phyloP scores from a whole-genome alignment of 2,888 invertebrate species.

The Hyles lineata region DNA sequence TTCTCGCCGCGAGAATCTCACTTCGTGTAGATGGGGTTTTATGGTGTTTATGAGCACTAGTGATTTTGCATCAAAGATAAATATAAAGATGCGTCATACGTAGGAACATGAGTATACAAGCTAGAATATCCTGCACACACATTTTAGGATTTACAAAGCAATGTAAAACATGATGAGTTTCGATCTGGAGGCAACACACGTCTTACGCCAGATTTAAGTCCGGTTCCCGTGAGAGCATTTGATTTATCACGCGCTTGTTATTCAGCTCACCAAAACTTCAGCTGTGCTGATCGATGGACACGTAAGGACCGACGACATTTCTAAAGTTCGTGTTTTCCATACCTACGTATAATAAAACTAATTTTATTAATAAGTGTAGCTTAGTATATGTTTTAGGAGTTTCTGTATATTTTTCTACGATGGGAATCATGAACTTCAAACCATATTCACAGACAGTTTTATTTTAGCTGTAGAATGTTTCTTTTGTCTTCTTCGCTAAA shows the following conservation, averaged over 20 bases:
- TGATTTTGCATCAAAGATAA: too few relatives aligned
- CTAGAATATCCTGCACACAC: neutral
- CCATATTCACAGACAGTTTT: neutral
- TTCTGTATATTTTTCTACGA: too few relatives aligned
- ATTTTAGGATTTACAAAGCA: neutral
- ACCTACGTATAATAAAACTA: neutral
- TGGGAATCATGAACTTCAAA: neutral
- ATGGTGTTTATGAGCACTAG: too few relatives aligned
- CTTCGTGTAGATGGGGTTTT: too few relatives aligned
- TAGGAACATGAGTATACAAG: neutral
- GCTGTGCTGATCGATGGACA: constrained; percentile 12
- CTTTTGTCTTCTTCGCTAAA: too few relatives aligned
- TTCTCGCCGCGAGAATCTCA: too few relatives aligned
- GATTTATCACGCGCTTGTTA: constrained; percentile 16
- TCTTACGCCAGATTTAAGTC: constrained; percentile 16
- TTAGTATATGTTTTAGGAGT: too few relatives aligned
- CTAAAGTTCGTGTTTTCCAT: neutral
- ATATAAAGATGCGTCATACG: too few relatives aligned
- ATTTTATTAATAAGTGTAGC: too few relatives aligned
- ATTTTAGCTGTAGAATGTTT: too few relatives aligned
- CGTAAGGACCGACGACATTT: neutral
- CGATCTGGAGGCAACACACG: constrained; percentile 10
- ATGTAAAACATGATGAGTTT: neutral
- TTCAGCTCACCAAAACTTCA: constrained; percentile 18
- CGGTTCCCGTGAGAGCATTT: constrained; percentile 21